These are phyloP conservation scores for Papilio dardanus DNA, from an alignment of 1,140 invertebrate species.

Conservation along the genomic window DNA sequence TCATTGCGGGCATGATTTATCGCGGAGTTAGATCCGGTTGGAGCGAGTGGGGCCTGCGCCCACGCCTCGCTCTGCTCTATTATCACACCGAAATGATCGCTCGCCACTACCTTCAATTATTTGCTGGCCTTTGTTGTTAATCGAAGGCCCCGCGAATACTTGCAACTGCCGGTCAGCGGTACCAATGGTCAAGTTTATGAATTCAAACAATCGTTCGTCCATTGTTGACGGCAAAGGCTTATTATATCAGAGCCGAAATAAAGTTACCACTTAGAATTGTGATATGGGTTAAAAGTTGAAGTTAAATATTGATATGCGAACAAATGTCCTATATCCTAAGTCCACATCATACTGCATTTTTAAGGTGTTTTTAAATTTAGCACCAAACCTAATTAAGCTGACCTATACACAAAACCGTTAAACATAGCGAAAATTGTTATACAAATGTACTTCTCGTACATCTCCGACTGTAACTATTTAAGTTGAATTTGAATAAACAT, in stretches of 20 bases:
- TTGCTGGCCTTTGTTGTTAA: constrained; percentile 49
- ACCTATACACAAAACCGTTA: constrained; percentile 1
- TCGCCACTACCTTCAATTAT: constrained; percentile 55
- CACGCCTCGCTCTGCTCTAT: constrained; percentile 66
- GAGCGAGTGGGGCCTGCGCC: constrained; percentile 53
- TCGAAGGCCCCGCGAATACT: constrained; percentile 32
- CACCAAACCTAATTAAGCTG: not conserved
- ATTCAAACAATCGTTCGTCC: constrained; percentile 4
- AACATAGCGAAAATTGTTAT: not conserved
- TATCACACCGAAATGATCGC: constrained; percentile 69
- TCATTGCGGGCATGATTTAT: constrained; percentile 67
- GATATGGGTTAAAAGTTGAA: not conserved
- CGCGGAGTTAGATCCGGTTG: constrained; percentile 68
- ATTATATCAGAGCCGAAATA: not conserved
- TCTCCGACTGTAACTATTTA: not conserved
- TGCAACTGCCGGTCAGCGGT: constrained; percentile 20
- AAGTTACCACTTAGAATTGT: not conserved
- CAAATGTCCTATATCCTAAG: not conserved
- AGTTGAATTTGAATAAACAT: constrained; percentile 10
- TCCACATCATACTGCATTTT: not conserved
- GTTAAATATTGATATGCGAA: not conserved
- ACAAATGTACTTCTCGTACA: not conserved
- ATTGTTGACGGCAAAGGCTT: not conserved
- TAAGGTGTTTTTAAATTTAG: too few relatives aligned
- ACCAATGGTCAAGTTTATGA: constrained; percentile 32